These are phyloP conservation scores for Chrysaora quinquecirrha DNA, from an alignment of 30 jellyfish, hydroid and myxozoan genomes.

Conservation along the genomic window DNA sequence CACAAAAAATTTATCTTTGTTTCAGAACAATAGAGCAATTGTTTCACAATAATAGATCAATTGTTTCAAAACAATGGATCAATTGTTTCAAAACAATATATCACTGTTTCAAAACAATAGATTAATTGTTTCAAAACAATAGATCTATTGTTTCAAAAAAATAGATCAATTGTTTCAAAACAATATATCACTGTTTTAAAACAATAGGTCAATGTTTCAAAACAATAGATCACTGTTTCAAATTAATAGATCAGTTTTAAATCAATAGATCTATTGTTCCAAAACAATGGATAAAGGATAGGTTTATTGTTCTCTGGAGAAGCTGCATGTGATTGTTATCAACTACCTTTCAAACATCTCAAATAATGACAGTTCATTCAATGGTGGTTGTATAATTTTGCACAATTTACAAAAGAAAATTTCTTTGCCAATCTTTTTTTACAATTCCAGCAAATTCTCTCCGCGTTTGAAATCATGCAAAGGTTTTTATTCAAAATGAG, in stretches of 20 bases:
- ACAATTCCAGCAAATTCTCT: slow-evolving; percentile 59
- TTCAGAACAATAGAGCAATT: not conserved
- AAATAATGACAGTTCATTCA: slow-evolving; percentile 44
- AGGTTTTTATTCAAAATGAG: slow-evolving; percentile 1
- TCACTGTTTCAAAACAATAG: not conserved
- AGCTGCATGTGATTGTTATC: no score
- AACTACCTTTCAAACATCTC: slow-evolving; percentile 51
- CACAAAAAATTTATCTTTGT: not conserved
- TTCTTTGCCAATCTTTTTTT: slow-evolving; percentile 39
- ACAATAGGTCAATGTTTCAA: not conserved
- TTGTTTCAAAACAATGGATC: not conserved
- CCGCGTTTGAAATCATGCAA: slow-evolving; percentile 14
- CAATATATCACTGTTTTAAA: not conserved
- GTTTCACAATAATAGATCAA: not conserved
- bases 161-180: no score
- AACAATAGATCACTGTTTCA: not conserved
- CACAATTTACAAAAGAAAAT: slow-evolving; percentile 46
- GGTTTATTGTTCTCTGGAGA: no score
- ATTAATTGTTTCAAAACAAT: not conserved
- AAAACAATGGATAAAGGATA: not conserved
- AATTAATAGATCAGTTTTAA: not conserved
- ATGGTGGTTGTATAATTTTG: slow-evolving; percentile 54
- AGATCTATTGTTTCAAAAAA: not conserved
- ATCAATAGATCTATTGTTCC: not conserved
- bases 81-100: not conserved